These are phyloP conservation scores for Electrophaes corylata DNA, from an alignment of 2,888 invertebrate genomes.

Conservation along the genomic window DNA sequence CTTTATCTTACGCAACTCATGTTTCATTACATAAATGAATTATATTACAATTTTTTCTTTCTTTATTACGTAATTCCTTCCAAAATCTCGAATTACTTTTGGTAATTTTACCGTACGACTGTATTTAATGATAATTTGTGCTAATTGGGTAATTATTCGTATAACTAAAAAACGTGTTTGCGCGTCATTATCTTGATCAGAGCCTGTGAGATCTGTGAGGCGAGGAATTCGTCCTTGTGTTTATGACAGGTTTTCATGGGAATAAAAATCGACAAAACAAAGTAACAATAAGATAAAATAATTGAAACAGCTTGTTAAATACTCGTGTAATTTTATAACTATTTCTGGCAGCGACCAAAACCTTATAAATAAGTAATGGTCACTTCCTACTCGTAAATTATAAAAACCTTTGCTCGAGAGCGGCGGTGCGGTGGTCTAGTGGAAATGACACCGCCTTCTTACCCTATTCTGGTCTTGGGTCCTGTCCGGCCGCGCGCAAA, in stretches of 20 bases:
- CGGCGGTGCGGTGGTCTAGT: too few relatives aligned
- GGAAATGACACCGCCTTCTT: too few relatives aligned
- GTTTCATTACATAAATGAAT: too few relatives aligned
- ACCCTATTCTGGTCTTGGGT: too few relatives aligned
- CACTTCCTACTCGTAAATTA: too few relatives aligned
- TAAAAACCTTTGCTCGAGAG: too few relatives aligned
- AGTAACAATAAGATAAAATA: slow-evolving; percentile 1
- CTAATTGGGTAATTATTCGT: slow-evolving; percentile 8
- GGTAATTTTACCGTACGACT: slow-evolving; percentile 10
- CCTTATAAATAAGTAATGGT: too few relatives aligned
- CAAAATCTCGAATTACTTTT: neutral
- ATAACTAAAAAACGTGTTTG: slow-evolving; percentile 22
- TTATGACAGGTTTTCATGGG: slow-evolving; percentile 20
- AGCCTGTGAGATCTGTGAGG: slow-evolving; percentile 8
- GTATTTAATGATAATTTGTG: slow-evolving; percentile 15
- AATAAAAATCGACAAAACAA: neutral
- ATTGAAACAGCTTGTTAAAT: neutral
- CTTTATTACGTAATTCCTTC: neutral
- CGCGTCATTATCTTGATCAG: slow-evolving; percentile 15
- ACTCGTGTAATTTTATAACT: too few relatives aligned
- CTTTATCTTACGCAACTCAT: too few relatives aligned
- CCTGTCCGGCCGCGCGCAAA: too few relatives aligned
- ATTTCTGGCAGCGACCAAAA: too few relatives aligned
- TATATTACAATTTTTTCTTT: neutral
- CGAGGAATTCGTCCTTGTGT: slow-evolving; percentile 17